Evolutionary conservation across 2,888 invertebrate species (phyloP), one percentile per base, ranked within the genome.

Genomic region (Eucriotettix oculatus): DNA sequence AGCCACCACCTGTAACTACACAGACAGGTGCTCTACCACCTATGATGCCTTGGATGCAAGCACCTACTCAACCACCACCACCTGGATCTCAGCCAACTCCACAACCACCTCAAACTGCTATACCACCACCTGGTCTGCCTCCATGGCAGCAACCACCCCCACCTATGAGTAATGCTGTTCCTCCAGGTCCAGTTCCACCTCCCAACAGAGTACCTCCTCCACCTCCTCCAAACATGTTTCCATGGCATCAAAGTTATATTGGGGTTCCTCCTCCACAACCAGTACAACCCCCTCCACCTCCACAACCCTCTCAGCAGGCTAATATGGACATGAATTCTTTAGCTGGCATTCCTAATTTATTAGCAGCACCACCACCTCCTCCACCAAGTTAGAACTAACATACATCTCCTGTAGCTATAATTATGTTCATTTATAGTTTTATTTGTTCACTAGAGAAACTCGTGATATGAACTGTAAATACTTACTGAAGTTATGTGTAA

Each of bases 291-390:
- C 66, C 62, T 16, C 68, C 68, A 2, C 70, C 68, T 16, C 68
- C 67, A 11, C 66, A 65, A 14, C 55, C 64, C 1, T 58, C 60
- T 10, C 59, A 55, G 12, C 43, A 48, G 11, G 61, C 60, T n/a
- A 64, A 62, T 17, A 63, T 66, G 14, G 66, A 66, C 40, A 74
- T 79, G 60, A 77, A 76, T 57, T 75, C 75, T 48, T 62, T 75
- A 41, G 70, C 73, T 10, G 68, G 74, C 9, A 71, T 79, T 54
- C 80, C 79, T 2, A 77, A 74, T 56, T 69, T 85, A 57, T 69
- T 83, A 56, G 79, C 82, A 56, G 83, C 85, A 42, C 86, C 85
- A 5, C 85, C 85, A 9, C 85, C 85, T 14, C 85, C 86, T 5
- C 85, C 85, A 1, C 80, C 80, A n/a, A 68, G 62, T 55, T 63